Conservation (phyloP, 2,113 vertebrate genomes). For the Ursus arctos region DNA sequence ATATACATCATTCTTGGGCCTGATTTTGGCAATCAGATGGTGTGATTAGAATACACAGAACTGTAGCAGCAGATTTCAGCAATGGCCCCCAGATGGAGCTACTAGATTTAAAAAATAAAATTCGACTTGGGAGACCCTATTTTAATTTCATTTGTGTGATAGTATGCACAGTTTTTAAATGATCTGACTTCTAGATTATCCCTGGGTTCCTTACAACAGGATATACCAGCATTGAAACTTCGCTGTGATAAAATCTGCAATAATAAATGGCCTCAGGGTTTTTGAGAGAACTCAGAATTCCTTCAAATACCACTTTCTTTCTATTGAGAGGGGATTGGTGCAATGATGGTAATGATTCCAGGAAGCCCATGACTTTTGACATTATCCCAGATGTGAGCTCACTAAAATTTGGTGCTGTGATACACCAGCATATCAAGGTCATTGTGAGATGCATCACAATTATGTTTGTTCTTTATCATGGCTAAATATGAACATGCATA, state of each 20-base stretch:
- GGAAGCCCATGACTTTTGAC: not conserved
- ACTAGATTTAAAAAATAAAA: slow-evolving; percentile 60
- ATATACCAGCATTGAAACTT: not conserved
- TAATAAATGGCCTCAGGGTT: not conserved
- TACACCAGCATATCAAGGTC: not conserved
- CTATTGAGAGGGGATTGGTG: not conserved
- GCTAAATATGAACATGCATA: not conserved
- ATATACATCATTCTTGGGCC: not conserved
- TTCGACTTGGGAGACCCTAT: not conserved
- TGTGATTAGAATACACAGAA: slow-evolving; percentile 30
- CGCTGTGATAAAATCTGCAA: not conserved
- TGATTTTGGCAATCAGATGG: slow-evolving; percentile 34
- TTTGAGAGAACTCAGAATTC: not conserved
- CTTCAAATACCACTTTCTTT: not conserved
- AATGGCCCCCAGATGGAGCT: slow-evolving; percentile 49
- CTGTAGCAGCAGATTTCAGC: not conserved
- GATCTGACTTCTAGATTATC: not conserved
- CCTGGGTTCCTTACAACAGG: not conserved
- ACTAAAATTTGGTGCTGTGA: not conserved
- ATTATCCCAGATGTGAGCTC: not conserved
- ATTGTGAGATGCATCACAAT: not conserved
- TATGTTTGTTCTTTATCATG: not conserved
- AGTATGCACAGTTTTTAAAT: slow-evolving; percentile 26
- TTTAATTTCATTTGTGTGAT: not conserved
- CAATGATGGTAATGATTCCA: not conserved